Base-by-base conservation (phyloP, 1,140 invertebrate species). In the Danaus melanippus region DNA sequence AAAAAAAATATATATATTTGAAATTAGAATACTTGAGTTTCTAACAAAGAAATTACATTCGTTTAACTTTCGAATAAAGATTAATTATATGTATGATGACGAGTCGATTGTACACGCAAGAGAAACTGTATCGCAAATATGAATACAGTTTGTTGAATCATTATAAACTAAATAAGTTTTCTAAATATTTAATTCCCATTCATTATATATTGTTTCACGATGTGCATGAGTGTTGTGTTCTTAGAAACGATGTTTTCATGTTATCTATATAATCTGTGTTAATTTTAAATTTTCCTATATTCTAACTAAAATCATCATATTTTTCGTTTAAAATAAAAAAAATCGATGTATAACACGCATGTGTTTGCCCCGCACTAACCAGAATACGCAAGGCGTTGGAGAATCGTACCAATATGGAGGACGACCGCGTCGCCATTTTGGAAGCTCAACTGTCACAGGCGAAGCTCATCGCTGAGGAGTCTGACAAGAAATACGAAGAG, bases 401-500 rank as follows among this genome's bases (percentile, higher is more conserved):
- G 92, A 98, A 98, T 87, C 93, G 96, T 88, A 97, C 96, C 84
- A 98, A 98, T 88, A 97, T 98, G 95, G 97, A 99, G 90, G 97
- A 99, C 84, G 97, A 99, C 88, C 92, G 97, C 85, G 96, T 98
- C 81, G 92, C 93, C 75, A 92, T 96, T 66, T 89, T 99, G 90
- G 97, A 99, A 89, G 92, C 95, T 64, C 96, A 98, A 87, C 92
- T 99, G 81, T 92, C 96, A 64, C 97, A 98, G 87, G 97, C 97
- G 78, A 98, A 98, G 90, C 92, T 96, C 86, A 98, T 98, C 88
- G 97, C 97, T 66, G 97, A 98, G 89, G 97, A 99, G 89, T 96
- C 97, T 67, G 97, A 98, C 90, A 98, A 98, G 90, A 99, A 99
- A 96, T 99, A 98, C 87, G 97, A 99, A 92, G 97, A 98, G 96